A percentile compares a stretch with the other conserved stretches of the same genome.
Evolutionary conservation across 2,797 vertebrate genomes (phyloP).

Genomic region (Ctenopoma multispine): DNA sequence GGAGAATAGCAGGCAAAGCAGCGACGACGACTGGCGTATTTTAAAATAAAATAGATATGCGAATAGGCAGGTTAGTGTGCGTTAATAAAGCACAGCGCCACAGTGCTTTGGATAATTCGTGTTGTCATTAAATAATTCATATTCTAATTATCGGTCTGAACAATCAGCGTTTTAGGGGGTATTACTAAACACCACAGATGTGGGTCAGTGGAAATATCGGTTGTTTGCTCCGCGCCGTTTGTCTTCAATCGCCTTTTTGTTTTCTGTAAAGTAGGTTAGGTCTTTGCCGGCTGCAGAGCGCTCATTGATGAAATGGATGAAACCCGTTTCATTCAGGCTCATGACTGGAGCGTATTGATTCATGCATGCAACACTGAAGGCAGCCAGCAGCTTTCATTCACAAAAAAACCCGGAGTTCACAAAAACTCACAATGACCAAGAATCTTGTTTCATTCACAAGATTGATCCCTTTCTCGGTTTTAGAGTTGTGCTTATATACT

Average conservation of each 20-base stretch:
- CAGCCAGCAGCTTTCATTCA: constrained; percentile 71
- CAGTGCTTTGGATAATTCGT: not conserved
- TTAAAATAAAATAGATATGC: not conserved
- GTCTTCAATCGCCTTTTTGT: constrained; percentile 16
- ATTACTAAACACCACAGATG: not conserved
- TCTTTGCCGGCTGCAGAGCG: constrained; percentile 7
- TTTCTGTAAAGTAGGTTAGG: constrained; percentile 28
- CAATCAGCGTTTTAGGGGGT: not conserved
- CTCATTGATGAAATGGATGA: constrained; percentile 44
- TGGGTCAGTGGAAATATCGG: constrained; percentile 39
- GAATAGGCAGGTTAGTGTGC: not conserved
- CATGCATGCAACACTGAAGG: constrained; percentile 52
- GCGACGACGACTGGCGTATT: not conserved
- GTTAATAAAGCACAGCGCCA: not conserved
- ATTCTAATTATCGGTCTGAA: not conserved
- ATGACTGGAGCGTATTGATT: constrained; percentile 65
- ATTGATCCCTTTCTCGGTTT: not conserved
- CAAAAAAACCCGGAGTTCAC: constrained; percentile 65
- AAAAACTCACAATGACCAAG: no score
- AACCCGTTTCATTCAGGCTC: constrained; percentile 50
- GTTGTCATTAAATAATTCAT: not conserved
- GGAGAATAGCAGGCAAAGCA: constrained; percentile 2
- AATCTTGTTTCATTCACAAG: constrained; percentile 68
- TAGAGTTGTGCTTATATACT: not conserved
- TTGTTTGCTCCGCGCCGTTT: constrained; percentile 3